Evolutionary conservation across 2,113 vertebrate genomes (phyloP).

Genomic region (Sorex fumeus): DNA sequence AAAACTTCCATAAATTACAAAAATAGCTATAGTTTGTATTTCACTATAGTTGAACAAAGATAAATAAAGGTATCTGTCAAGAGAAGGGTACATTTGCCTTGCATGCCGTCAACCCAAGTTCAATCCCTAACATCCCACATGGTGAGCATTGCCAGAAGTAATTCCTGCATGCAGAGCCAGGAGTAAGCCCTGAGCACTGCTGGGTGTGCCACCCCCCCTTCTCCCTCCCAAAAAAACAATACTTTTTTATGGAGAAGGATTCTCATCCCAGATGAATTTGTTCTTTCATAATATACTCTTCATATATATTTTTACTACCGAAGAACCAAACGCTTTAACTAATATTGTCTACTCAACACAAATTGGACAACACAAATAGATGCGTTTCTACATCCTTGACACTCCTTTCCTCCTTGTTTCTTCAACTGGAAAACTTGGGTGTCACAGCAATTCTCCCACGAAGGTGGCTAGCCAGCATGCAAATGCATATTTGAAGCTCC

Average conservation of each 20-base stretch:
- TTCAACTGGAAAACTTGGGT: background rate
- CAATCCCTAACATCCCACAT: too few species aligned
- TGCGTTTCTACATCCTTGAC: background rate
- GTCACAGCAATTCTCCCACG: background rate
- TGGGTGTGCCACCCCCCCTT: too few species aligned
- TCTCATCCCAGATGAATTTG: background rate
- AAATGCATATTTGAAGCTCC: background rate
- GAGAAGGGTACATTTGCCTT: background rate
- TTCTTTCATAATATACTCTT: background rate
- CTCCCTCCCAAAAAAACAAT: too few species aligned
- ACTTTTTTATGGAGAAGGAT: background rate
- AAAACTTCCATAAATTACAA: background rate
- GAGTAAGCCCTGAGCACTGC: too few species aligned
- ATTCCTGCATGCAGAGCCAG: too few species aligned
- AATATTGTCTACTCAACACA: background rate
- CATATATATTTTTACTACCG: background rate
- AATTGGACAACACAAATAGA: background rate
- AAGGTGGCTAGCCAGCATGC: background rate
- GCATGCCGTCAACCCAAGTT: too few species aligned
- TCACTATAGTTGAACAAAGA: slow-evolving; percentile 18
- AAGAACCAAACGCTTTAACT: slow-evolving; percentile 7
- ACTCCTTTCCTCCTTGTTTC: background rate
- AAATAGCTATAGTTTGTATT: background rate
- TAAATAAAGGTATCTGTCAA: background rate
- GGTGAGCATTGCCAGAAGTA: too few species aligned